These are phyloP conservation scores for Trematomus loennbergii DNA, from an alignment of 2,113 vertebrate genomes.

Conservation along the genomic window DNA sequence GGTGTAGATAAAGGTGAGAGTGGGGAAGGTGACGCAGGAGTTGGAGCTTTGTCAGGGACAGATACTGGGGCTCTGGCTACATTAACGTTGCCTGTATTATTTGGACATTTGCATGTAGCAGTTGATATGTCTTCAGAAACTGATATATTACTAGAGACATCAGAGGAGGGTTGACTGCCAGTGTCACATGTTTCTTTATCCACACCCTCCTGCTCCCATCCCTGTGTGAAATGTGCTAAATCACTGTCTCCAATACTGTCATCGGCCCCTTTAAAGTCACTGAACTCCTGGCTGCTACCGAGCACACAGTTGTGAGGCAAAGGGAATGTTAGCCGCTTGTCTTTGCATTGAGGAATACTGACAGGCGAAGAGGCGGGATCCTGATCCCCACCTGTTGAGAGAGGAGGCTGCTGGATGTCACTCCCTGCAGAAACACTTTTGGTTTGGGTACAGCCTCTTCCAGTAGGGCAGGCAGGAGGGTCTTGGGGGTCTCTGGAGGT, in stretches of 20 bases:
- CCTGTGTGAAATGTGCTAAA: slow-evolving; percentile 80
- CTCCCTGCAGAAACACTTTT: slow-evolving; percentile 84
- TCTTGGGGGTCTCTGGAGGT: slow-evolving; percentile 83
- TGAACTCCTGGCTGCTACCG: slow-evolving; percentile 87
- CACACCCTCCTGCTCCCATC: slow-evolving; percentile 36
- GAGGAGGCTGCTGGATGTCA: slow-evolving; percentile 44
- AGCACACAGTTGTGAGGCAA: slow-evolving; percentile 57
- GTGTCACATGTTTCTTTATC: slow-evolving; percentile 29
- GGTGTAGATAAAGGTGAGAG: slow-evolving; percentile 14
- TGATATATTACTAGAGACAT: slow-evolving; percentile 25
- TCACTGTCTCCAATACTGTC: slow-evolving; percentile 83
- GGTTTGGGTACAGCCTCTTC: slow-evolving; percentile 70
- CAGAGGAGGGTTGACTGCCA: slow-evolving; percentile 31
- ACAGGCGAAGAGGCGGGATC: slow-evolving; percentile 48
- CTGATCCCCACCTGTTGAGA: slow-evolving; percentile 21
- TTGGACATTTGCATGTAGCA: slow-evolving; percentile 40
- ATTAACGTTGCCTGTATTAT: slow-evolving; percentile 39
- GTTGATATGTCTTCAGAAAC: slow-evolving; percentile 31
- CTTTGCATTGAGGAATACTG: slow-evolving; percentile 53
- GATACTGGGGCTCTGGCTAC: slow-evolving; percentile 19
- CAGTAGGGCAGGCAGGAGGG: slow-evolving; percentile 60
- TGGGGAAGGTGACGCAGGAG: slow-evolving; percentile 34
- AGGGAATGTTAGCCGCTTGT: slow-evolving; percentile 50
- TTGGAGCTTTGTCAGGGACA: slow-evolving; percentile 28
- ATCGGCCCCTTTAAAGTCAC: slow-evolving; percentile 94